These are phyloP conservation scores for Limnephilus auricula DNA, from an alignment of 2,888 invertebrate species.

Conservation along the genomic window DNA sequence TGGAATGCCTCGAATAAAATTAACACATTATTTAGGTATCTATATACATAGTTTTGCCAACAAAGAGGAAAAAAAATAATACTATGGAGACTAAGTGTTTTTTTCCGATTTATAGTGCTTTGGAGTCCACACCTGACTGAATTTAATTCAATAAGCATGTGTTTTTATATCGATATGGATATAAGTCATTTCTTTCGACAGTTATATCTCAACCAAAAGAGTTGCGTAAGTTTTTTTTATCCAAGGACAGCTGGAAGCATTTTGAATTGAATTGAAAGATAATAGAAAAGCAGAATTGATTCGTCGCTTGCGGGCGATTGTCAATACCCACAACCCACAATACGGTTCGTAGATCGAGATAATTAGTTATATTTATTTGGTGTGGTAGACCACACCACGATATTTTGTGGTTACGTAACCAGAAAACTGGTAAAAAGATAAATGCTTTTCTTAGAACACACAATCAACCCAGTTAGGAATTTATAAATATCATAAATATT, in stretches of 20 bases:
- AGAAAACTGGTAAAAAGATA: background rate
- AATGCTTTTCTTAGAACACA: background rate
- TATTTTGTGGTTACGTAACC: background rate
- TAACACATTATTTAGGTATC: no score
- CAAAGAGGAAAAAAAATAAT: no score
- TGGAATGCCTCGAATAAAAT: no score
- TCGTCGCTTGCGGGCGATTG: background rate
- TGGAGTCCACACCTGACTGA: background rate
- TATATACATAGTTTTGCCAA: no score
- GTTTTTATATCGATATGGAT: background rate
- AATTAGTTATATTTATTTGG: background rate
- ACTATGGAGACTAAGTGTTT: no score
- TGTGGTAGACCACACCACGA: background rate
- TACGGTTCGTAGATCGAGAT: background rate
- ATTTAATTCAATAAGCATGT: background rate
- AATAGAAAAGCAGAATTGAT: background rate
- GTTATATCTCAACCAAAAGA: background rate
- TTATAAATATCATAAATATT: background rate
- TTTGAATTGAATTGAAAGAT: conserved; percentile 2
- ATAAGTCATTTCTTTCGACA: background rate
- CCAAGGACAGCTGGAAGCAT: background rate
- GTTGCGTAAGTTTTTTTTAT: background rate
- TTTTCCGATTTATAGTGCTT: background rate
- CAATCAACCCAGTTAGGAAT: background rate
- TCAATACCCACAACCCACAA: background rate